Percentiles rank a stretch among this genome's conserved stretches.
These are phyloP conservation scores for Micoletzkya japonica DNA, from an alignment of 2,888 invertebrate genomes.

Conservation along the genomic window DNA sequence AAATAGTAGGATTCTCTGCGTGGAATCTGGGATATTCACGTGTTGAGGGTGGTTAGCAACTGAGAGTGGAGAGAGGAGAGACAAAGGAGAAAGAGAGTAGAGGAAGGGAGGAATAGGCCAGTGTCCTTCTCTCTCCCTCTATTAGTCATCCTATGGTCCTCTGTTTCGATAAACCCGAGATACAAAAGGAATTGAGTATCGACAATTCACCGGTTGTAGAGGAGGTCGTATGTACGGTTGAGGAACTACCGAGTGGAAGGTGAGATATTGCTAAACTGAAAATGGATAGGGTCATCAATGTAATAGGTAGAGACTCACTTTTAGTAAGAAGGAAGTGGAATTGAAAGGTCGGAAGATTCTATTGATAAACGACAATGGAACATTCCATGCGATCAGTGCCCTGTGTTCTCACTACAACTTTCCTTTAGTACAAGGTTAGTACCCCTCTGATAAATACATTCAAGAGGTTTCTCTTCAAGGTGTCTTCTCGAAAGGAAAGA, in stretches of 20 bases:
- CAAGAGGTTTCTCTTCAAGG: constrained; percentile 65
- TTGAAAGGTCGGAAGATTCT: constrained; percentile 77
- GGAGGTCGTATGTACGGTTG: constrained; percentile 37
- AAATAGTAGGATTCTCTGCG: too few relatives aligned
- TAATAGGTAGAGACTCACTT: neutral
- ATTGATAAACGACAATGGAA: constrained; percentile 80
- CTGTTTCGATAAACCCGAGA: too few relatives aligned
- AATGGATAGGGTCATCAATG: neutral
- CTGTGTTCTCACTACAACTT: constrained; percentile 95
- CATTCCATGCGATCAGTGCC: constrained; percentile 79
- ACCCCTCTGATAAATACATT: neutral
- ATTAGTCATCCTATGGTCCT: too few relatives aligned
- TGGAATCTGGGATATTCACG: too few relatives aligned
- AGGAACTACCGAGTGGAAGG: constrained; percentile 47
- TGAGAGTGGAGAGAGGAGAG: too few relatives aligned
- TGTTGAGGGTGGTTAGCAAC: too few relatives aligned
- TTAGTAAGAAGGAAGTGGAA: constrained; percentile 67
- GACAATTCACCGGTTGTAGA: constrained; percentile 45
- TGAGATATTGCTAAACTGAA: constrained; percentile 28
- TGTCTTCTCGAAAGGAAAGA: constrained; percentile 79
- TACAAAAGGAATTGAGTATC: constrained; percentile 29
- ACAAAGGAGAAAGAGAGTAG: too few relatives aligned
- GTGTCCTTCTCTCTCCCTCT: too few relatives aligned
- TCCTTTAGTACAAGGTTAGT: constrained; percentile 76
- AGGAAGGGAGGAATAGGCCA: too few relatives aligned